Percentiles rank a stretch among this genome's conserved stretches.
Conservation (phyloP, 2,888 invertebrate genomes). For the Epinotia brunnichana region DNA sequence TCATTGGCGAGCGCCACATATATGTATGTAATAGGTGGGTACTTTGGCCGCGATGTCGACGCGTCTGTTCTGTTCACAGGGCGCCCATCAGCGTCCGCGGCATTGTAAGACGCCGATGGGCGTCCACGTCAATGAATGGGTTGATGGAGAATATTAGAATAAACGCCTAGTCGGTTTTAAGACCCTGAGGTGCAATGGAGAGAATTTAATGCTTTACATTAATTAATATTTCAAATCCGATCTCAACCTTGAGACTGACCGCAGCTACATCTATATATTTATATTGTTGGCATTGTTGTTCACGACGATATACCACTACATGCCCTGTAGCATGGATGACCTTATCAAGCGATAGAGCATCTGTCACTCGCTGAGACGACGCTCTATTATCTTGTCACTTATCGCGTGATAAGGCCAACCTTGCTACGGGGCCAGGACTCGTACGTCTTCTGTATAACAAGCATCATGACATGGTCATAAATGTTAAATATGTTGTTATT, state of each 20-base stretch:
- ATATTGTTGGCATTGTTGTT: background rate
- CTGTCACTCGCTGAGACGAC: too few relatives aligned
- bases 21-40: too few relatives aligned
- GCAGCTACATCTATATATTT: background rate
- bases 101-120: background rate
- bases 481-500: background rate
- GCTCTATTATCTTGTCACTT: too few relatives aligned
- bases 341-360: too few relatives aligned
- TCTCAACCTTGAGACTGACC: conserved; percentile 41
- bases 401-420: too few relatives aligned
- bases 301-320: conserved; percentile 20
- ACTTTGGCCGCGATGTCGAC: too few relatives aligned
- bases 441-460: background rate
- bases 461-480: background rate
- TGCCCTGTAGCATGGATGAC: background rate
- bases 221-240: conserved; percentile 30
- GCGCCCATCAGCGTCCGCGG: too few relatives aligned
- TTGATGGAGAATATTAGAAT: conserved; percentile 18
- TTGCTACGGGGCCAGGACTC: too few relatives aligned
- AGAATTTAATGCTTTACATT: conserved; percentile 21
- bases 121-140: background rate
- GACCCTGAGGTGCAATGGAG: conserved; percentile 29
- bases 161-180: conserved; percentile 34
- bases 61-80: too few relatives aligned
- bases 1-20: too few relatives aligned